Evolutionary conservation across 2,113 vertebrate genomes (phyloP).

Genomic region (Myotis davidii): DNA sequence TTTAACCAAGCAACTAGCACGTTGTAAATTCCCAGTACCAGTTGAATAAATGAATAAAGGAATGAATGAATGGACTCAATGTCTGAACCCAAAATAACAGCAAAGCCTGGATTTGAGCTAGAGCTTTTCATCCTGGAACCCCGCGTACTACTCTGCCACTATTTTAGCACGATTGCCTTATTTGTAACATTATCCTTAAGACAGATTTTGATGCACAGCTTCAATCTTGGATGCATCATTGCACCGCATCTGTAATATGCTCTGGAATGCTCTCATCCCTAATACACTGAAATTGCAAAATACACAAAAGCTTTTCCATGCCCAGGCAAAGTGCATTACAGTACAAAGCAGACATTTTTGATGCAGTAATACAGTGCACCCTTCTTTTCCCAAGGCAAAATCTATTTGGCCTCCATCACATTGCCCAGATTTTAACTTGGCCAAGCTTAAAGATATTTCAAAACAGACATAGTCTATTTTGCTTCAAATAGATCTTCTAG

Average conservation of each 20-base stretch:
- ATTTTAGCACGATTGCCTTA: background rate
- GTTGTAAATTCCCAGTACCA: background rate
- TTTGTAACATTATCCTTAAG: background rate
- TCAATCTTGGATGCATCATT: background rate
- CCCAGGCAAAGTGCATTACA: slow-evolving; percentile 23
- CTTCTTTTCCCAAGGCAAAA: background rate
- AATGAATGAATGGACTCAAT: background rate
- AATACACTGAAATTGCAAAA: slow-evolving; percentile 30
- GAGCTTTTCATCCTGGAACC: background rate
- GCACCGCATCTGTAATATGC: background rate
- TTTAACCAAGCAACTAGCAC: background rate
- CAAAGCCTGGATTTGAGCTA: background rate
- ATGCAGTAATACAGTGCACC: background rate
- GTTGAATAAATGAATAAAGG: background rate
- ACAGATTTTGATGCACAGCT: background rate
- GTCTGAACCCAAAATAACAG: background rate
- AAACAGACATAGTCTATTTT: slow-evolving; percentile 47
- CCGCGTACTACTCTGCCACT: background rate
- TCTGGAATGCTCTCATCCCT: background rate
- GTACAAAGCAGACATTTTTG: slow-evolving; percentile 27
- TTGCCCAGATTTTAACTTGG: slow-evolving; percentile 50
- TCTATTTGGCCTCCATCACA: slow-evolving; percentile 37
- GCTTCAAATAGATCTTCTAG: slow-evolving; percentile 58
- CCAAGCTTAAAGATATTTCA: slow-evolving; percentile 35
- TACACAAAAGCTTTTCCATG: background rate